A percentile compares a stretch with the other conserved stretches of the same genome.
phyloP scores from a whole-genome alignment of 2,888 invertebrate species.

The Opisthograptis luteolata region DNA sequence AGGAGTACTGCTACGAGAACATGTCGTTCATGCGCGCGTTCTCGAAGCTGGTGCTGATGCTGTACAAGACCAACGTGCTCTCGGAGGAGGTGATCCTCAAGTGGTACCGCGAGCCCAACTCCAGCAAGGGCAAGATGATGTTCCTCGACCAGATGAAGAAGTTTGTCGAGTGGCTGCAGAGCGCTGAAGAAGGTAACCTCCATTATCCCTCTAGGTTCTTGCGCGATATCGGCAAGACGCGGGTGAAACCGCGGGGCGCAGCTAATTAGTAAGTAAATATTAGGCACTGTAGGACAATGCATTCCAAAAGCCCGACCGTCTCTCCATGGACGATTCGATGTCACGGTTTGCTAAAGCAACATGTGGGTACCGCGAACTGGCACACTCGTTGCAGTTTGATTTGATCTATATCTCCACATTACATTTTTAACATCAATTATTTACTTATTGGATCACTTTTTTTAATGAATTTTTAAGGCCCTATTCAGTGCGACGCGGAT shows the following conservation, averaged over 20 bases:
- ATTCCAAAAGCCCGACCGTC: constrained; percentile 27
- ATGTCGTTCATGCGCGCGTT: constrained; percentile 99
- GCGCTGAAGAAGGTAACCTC: constrained; percentile 92
- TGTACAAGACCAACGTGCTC: constrained; percentile 98
- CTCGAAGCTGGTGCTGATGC: constrained; percentile 97
- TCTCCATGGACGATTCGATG: constrained; percentile 16
- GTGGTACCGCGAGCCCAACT: constrained; percentile 98
- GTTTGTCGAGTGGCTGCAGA: constrained; percentile 98
- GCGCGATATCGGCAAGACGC: too few species aligned
- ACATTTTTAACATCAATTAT: too few species aligned
- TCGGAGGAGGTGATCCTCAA: constrained; percentile 97
- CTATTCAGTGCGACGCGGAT: too few species aligned
- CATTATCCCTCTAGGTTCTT: not conserved
- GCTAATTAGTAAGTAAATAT: too few species aligned
- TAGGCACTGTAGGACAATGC: constrained; percentile 4
- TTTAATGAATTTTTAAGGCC: too few species aligned
- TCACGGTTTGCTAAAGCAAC: constrained; percentile 21
- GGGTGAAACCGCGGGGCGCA: too few species aligned
- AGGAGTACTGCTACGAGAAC: constrained; percentile 99
- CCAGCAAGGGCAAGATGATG: constrained; percentile 97
- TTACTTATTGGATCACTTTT: too few species aligned
- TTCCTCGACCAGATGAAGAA: constrained; percentile 99
- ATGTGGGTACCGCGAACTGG: constrained; percentile 15
- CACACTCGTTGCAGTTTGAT: constrained; percentile 7
- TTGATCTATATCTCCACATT: constrained; percentile 13